phyloP scores from a whole-genome alignment of 2,797 vertebrate genomes.

The Prionace glauca region DNA sequence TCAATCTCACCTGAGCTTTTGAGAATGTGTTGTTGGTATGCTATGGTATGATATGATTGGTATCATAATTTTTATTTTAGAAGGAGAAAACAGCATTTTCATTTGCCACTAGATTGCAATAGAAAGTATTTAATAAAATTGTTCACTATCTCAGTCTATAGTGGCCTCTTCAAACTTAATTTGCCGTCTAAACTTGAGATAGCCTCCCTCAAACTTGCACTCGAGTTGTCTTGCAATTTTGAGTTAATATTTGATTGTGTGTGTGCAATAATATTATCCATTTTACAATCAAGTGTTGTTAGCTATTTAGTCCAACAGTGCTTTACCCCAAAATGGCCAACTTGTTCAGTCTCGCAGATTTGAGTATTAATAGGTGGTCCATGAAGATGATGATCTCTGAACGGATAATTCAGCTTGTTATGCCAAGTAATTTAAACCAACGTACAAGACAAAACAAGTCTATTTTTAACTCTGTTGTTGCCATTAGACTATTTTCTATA shows the following conservation, averaged over 20 bases:
- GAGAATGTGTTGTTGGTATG: background rate
- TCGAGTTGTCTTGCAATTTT: background rate
- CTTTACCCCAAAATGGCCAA: background rate
- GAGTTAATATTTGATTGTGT: background rate
- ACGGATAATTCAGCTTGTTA: background rate
- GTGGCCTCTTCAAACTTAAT: background rate
- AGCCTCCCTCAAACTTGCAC: background rate
- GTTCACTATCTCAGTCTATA: background rate
- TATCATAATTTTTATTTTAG: background rate
- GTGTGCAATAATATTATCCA: background rate
- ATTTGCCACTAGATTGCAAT: background rate
- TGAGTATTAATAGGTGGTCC: background rate
- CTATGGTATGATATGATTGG: background rate
- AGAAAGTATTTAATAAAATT: background rate
- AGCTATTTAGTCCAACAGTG: background rate
- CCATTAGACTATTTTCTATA: too few relatives aligned
- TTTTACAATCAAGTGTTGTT: background rate
- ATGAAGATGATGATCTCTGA: background rate
- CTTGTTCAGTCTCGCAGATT: background rate
- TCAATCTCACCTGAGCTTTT: background rate
- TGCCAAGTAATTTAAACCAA: too few relatives aligned
- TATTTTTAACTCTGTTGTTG: too few relatives aligned
- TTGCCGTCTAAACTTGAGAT: background rate
- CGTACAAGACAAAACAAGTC: too few relatives aligned
- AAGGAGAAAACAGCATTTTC: background rate